Percentiles rank a stretch among this genome's conserved stretches.
Conservation (phyloP, 2,888 invertebrate species). For the Spodoptera littoralis region DNA sequence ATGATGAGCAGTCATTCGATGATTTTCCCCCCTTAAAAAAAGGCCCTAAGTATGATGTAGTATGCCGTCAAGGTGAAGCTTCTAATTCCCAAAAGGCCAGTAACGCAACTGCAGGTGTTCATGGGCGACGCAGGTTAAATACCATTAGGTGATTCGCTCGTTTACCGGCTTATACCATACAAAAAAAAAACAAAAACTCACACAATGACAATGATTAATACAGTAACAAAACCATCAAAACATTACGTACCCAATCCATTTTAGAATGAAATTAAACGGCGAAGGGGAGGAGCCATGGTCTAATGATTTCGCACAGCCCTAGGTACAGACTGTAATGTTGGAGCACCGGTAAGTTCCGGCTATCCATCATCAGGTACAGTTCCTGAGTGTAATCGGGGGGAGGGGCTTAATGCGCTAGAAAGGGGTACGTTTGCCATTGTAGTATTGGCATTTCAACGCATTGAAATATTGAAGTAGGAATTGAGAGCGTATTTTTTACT, state of each 20-base stretch:
- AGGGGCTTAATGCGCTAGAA: constrained; percentile 56
- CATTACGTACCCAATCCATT: constrained; percentile 20
- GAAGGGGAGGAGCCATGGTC: constrained; percentile 17
- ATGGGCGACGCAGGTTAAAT: too few species aligned
- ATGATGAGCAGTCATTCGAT: too few species aligned
- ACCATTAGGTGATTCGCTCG: too few species aligned
- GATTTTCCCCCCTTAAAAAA: too few species aligned
- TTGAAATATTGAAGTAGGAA: constrained; percentile 51
- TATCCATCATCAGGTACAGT: constrained; percentile 77
- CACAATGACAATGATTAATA: constrained; percentile 26
- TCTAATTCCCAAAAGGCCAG: too few species aligned
- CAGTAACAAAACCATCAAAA: not conserved
- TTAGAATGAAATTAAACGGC: constrained; percentile 39
- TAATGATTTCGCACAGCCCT: constrained; percentile 45
- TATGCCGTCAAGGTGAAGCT: too few species aligned
- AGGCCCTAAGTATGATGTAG: too few species aligned
- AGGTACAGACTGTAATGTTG: constrained; percentile 50
- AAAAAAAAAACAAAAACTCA: not conserved
- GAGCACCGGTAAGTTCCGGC: constrained; percentile 71
- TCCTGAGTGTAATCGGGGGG: constrained; percentile 75
- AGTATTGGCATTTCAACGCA: constrained; percentile 51
- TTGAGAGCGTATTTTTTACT: constrained; percentile 23
- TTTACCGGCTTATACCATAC: not conserved
- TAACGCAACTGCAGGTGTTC: too few species aligned
- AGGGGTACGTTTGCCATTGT: constrained; percentile 52